Conservation (phyloP, 37 sponge, comb jelly and placozoan genomes). For the Crambe crambe region DNA sequence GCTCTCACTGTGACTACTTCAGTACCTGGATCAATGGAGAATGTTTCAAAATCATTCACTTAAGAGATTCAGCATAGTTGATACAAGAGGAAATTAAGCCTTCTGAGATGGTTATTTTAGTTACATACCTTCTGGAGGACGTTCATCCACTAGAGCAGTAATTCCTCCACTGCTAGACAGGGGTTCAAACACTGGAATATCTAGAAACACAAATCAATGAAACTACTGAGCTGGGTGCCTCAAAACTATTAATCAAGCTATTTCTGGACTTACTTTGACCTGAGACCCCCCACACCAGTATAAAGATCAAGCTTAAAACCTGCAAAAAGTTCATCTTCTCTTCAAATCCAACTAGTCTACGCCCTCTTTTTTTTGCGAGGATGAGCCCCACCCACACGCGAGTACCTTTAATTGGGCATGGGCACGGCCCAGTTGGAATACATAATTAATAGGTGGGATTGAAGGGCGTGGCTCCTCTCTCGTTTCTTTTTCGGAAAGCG, state of each 20-base stretch:
- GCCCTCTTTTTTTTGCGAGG: conserved; percentile 24
- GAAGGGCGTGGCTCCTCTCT: background rate
- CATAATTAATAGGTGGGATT: background rate
- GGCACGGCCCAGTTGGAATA: background rate
- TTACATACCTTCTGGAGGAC: conserved; percentile 27
- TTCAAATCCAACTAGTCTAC: background rate
- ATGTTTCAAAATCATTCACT: background rate
- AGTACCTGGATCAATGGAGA: conserved; percentile 1
- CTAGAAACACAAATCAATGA: conserved; percentile 10
- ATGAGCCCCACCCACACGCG: background rate
- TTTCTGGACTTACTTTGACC: background rate
- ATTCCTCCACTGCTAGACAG: conserved; percentile 18
- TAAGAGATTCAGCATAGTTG: background rate
- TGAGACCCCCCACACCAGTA: background rate
- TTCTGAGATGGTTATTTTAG: too few relatives aligned
- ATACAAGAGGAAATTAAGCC: background rate
- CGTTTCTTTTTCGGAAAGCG: too few relatives aligned
- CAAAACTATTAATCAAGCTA: background rate
- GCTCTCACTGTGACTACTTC: conserved; percentile 16
- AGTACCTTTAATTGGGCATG: too few relatives aligned
- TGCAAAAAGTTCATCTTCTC: background rate
- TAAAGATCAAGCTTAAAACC: background rate
- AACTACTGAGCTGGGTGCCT: background rate
- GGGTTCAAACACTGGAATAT: conserved; percentile 36
- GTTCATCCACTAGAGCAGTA: background rate